Base-by-base conservation (phyloP, 2,113 vertebrate species). In the Alethe castanea region DNA sequence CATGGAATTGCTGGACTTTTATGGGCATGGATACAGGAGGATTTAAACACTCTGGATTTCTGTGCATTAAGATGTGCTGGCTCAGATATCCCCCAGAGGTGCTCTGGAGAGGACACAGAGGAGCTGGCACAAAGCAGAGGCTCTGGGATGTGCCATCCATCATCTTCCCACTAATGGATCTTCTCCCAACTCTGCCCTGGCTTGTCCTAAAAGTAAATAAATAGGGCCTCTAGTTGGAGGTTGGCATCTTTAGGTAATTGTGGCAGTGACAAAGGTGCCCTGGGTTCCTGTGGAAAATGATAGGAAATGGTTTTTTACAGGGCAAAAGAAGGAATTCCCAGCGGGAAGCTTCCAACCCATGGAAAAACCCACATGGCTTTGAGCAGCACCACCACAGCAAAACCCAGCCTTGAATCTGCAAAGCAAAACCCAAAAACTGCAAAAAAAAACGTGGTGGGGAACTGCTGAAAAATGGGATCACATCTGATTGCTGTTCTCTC, bases 371-470 rank as follows among this genome's bases (percentile, higher is more conserved):
- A 0, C 31, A 3, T 0, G 19, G 62, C 38, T 70, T 47, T 42
- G 53, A 36, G 19, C 0, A 0, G 23, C 19, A 40, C 17, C 1
- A 0, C 29, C 8, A 5, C 0, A 0, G 33, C 52, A 65, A 90
- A 76, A 31, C 24, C 26, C 53, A 57, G 24, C 19, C 0, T 5
- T 5, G 59, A 22, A 54, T 45, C 20, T 28, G 64, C 35, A 36
- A 26, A 44, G 7, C 7, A 18, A 61, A 79, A 62, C 5, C 3
- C 45, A 76, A 80, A 38, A 6, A 7, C 9, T 1, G 3, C 28
- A 45, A 44, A 59, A 70, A 67, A 67, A 45, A 82, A 3, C 3
- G 26, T 6, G 50, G 12, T 18, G 13, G 44, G 47, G 20, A 8
- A 8, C 10, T 9, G 10, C 42, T 47, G 50, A 59, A 14, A 92